Evolutionary conservation across 2,888 invertebrate genomes (phyloP), one percentile per base, ranked within the genome.

Genomic region (Gymnocheta viridis): DNA sequence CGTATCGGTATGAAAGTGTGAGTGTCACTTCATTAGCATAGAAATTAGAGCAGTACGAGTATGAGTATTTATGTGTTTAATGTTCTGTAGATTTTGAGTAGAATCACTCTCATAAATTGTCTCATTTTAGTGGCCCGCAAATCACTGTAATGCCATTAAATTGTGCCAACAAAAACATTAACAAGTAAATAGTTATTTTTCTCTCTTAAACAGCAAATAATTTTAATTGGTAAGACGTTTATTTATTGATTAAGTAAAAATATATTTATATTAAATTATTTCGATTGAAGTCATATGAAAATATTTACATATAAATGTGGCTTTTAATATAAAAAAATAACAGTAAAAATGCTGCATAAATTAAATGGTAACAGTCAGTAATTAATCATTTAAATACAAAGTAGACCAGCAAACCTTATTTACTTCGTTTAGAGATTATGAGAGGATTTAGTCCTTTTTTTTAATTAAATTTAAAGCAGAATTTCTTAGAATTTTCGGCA

Each of bases 301-400:
- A 83, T 80, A 83, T 83, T 83, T 79, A 74, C 70, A 72, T 73
- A 35, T 47, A 41, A 79, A 83, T 83, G 70, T 54, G 70, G 35
- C 64, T 56, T 27, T 19, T n/a, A 5, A 44, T 44, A 17, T 24
- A 19, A 66, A n/a, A n/a, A n/a, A 27, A 72, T 12, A 76, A 80
- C 64, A 51, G 82, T 73, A 64, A 51, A 76, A 66, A 54, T 58
- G 14, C 19, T 64, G 32, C 47, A 64, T 70, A 47, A 70, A 72
- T 73, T 67, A 58, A 38, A 2, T 49, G 32, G 27, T 47, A 12
- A 38, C 56, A 54, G 73, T n/a, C 17, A 24, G 19, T 17, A 24
- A 6, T 14, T 22, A 29, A 29, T 38, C 17, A 14, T 38, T 14
- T 41, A 41, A 38, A 12, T 9, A 38, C 14, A 27, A 29, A 29